Percentiles rank a stretch among this genome's conserved stretches.
Evolutionary conservation across 1,140 invertebrate genomes (phyloP).

Genomic region (Zaprionus camerounensis): DNA sequence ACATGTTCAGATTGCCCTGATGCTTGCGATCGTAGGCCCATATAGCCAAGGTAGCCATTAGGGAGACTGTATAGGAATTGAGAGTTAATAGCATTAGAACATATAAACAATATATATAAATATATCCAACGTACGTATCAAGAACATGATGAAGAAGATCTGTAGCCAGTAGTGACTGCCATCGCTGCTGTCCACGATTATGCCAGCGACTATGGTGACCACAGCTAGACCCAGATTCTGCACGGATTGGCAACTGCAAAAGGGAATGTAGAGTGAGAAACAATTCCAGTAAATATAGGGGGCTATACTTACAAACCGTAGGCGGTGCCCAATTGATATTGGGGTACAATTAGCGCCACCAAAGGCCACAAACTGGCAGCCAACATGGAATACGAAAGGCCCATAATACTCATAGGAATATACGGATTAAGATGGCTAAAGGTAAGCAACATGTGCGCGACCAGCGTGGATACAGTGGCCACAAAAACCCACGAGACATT

Average conservation of each 20-base stretch:
- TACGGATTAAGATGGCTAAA: constrained; percentile 95
- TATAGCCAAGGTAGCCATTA: constrained; percentile 90
- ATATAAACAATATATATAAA: not conserved
- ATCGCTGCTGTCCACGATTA: constrained; percentile 91
- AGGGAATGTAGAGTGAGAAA: not conserved
- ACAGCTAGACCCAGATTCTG: constrained; percentile 97
- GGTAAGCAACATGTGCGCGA: constrained; percentile 92
- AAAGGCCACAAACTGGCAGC: constrained; percentile 98
- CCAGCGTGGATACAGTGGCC: constrained; percentile 91
- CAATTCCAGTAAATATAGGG: not conserved
- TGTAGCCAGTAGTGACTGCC: constrained; percentile 96
- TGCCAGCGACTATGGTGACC: constrained; percentile 92
- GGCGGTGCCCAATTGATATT: constrained; percentile 97
- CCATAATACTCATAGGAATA: constrained; percentile 94
- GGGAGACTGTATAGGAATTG: constrained; percentile 85
- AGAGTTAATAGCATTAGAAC: not conserved
- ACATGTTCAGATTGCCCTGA: constrained; percentile 92
- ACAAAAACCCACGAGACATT: constrained; percentile 96
- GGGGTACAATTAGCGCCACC: constrained; percentile 95
- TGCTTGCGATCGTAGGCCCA: constrained; percentile 90
- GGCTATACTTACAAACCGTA: constrained; percentile 91
- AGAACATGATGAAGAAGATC: constrained; percentile 95
- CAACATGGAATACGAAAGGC: constrained; percentile 95
- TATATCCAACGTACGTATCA: constrained; percentile 85
- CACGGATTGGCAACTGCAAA: constrained; percentile 91